phyloP scores from a whole-genome alignment of 2,888 invertebrate genomes.

The Lepidochrysops patricia region DNA sequence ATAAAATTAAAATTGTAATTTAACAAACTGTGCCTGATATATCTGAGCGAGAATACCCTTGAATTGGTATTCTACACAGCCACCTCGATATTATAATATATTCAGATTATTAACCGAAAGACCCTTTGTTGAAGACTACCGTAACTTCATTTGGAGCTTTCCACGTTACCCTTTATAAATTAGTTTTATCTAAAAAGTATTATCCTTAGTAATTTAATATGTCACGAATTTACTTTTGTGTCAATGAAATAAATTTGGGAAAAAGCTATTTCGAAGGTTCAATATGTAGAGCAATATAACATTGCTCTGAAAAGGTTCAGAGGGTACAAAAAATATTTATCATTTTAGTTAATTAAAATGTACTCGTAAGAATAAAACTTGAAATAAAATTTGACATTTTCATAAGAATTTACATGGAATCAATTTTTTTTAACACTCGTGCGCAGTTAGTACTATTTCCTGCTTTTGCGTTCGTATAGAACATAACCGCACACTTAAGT shows the following conservation, averaged over 20 bases:
- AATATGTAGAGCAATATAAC: too few species aligned
- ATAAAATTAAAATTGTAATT: neutral
- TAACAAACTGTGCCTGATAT: neutral
- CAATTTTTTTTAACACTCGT: neutral
- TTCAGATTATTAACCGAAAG: constrained; percentile 8
- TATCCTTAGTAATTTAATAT: neutral
- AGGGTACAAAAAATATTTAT: too few species aligned
- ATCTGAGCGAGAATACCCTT: neutral
- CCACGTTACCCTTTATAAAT: constrained; percentile 3
- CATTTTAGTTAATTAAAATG: too few species aligned
- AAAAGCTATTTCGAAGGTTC: too few species aligned
- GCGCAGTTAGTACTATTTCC: too few species aligned
- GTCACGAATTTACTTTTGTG: neutral
- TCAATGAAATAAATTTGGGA: too few species aligned
- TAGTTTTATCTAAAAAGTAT: neutral
- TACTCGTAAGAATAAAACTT: too few species aligned
- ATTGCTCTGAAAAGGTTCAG: too few species aligned
- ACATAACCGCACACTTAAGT: too few species aligned
- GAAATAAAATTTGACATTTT: too few species aligned
- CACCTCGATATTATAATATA: constrained; percentile 6
- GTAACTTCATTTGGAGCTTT: neutral
- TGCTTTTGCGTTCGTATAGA: too few species aligned
- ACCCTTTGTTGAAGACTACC: constrained; percentile 6
- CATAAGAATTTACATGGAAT: neutral
- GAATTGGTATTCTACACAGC: neutral